Conservation (phyloP, 1,140 invertebrate genomes). For the Idris sp. region DNA sequence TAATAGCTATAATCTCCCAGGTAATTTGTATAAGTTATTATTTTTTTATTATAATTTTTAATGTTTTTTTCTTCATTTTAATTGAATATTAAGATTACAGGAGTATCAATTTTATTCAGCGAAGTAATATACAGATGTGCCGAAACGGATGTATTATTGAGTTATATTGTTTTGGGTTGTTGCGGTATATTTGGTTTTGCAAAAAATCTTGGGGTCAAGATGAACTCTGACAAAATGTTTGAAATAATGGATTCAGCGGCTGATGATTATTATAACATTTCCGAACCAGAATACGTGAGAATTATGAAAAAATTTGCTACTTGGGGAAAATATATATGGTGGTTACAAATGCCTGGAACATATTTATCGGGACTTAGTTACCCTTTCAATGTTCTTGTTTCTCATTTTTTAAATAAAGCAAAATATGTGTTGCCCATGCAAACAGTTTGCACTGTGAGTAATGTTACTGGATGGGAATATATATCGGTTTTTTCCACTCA, state of each 20-base stretch:
- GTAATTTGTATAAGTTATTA: conserved; percentile 19
- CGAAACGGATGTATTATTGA: conserved; percentile 34
- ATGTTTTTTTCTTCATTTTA: too few species aligned
- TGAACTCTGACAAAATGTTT: conserved; percentile 9
- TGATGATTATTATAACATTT: conserved; percentile 6
- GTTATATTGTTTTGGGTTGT: conserved; percentile 39
- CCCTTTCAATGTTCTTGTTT: conserved; percentile 1
- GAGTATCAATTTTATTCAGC: too few species aligned
- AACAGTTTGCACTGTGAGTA: conserved; percentile 38
- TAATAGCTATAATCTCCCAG: conserved; percentile 7
- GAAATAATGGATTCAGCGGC: conserved; percentile 17
- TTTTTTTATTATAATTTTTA: too few species aligned
- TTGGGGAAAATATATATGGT: conserved; percentile 19
- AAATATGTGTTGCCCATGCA: conserved; percentile 36
- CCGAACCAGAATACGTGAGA: conserved; percentile 1
- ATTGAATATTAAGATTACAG: too few species aligned
- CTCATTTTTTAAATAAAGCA: background rate
- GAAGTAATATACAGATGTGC: conserved; percentile 28
- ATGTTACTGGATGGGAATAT: conserved; percentile 32
- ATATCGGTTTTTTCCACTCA: conserved; percentile 4
- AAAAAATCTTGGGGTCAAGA: conserved; percentile 17
- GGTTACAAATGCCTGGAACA: conserved; percentile 29
- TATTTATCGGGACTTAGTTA: conserved; percentile 29
- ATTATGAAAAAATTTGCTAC: conserved; percentile 28
- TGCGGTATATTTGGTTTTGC: conserved; percentile 18